Percentiles rank a stretch among this genome's conserved stretches.
phyloP scores from a whole-genome alignment of 2,113 vertebrate species.

The Pituophis catenifer region DNA sequence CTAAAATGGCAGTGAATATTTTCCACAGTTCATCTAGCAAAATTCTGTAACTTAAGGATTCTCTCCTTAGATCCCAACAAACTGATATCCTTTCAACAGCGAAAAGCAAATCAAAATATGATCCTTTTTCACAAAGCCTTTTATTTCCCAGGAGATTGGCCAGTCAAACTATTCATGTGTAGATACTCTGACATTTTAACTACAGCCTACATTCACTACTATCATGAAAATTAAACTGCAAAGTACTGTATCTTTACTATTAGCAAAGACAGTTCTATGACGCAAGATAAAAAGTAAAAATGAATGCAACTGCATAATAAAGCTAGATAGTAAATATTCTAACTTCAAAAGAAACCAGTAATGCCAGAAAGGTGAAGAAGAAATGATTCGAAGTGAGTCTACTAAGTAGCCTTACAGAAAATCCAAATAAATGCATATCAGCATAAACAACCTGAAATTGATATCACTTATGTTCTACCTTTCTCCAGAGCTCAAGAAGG shows the following conservation, averaged over 20 bases:
- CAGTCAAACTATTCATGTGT: background rate
- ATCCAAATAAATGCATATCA: slow-evolving; percentile 12
- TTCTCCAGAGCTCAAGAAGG: background rate
- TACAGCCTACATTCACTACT: rapidly evolving
- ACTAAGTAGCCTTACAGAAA: background rate
- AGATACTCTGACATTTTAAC: background rate
- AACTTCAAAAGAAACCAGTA: rapidly evolving
- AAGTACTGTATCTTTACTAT: background rate
- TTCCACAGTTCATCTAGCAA: background rate
- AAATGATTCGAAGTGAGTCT: background rate
- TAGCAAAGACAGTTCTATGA: background rate
- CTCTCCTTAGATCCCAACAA: too few relatives aligned
- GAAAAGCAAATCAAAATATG: background rate
- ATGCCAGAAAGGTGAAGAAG: rapidly evolving
- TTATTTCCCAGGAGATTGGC: background rate
- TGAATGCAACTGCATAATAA: rapidly evolving
- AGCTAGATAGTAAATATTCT: rapidly evolving
- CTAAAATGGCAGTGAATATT: background rate
- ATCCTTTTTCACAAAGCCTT: background rate
- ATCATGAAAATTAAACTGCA: rapidly evolving
- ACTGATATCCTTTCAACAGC: background rate
- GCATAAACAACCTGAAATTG: slow-evolving; percentile 6
- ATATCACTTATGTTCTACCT: background rate
- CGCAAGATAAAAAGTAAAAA: rapidly evolving
- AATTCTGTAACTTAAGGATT: background rate